These are phyloP conservation scores for Rotaria magnacalcarata DNA, from an alignment of 2,888 invertebrate species.

Conservation along the genomic window DNA sequence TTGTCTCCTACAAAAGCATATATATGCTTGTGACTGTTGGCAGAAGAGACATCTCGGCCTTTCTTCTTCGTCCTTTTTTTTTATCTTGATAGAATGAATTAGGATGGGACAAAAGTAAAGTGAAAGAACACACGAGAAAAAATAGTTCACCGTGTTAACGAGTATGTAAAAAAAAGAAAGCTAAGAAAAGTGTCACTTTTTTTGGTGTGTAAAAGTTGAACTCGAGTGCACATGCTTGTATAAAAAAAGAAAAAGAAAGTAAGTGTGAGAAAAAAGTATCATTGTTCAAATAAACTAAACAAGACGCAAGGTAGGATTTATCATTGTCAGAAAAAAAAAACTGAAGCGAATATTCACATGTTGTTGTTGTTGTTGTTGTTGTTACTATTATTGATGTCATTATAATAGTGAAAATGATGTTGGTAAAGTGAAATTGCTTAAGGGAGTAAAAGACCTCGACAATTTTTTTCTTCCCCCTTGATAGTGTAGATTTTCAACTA, in stretches of 20 bases:
- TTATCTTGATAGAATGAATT: background rate
- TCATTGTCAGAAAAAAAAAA: background rate
- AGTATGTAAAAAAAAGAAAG: background rate
- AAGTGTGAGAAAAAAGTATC: background rate
- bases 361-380: too few relatives aligned
- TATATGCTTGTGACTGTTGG: background rate
- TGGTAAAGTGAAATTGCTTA: background rate
- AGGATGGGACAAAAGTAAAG: background rate
- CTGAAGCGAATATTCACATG: too few relatives aligned
- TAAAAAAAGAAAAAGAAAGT: background rate
- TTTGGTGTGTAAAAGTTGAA: background rate
- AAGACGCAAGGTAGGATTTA: background rate
- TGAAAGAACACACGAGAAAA: background rate
- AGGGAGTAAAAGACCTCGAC: background rate
- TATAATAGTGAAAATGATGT: background rate
- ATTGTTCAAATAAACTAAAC: background rate
- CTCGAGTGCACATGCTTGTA: background rate
- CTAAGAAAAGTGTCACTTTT: background rate
- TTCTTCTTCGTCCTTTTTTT: background rate
- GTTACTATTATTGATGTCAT: background rate
- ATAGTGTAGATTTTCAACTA: background rate
- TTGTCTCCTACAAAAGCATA: background rate
- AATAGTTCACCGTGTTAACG: background rate
- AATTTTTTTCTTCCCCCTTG: background rate
- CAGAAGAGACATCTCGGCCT: background rate